Evolutionary conservation across 2,797 vertebrate genomes (phyloP), one percentile per base, ranked within the genome.

Genomic region (Gastrophryne carolinensis): DNA sequence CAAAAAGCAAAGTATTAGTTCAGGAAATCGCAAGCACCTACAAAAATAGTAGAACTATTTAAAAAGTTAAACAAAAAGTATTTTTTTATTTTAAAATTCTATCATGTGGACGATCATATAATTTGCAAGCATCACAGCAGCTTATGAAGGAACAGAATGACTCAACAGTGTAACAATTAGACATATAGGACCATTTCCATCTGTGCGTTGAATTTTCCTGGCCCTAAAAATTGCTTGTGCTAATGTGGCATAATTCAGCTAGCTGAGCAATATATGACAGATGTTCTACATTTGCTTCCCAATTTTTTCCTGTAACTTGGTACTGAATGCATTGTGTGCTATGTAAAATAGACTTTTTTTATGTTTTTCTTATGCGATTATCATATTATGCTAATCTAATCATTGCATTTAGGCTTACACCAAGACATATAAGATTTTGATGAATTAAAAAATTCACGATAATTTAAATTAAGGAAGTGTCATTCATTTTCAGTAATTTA

Each of bases 201-300:
- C 41, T 68, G 63, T 75, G 41, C 29, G 41, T 29, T 60, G 24
- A 26, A 30, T 75, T 58, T 52, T 60, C 63, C 39, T 24, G 15
- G 53, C 64, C 11, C 37, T 17, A 68, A 11, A 75, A 60, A 52
- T 17, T 60, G 54, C 15, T n/a, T 60, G 52, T 60, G 41, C 30
- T 75, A 75, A 68, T 61, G 54, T 58, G 53, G 64, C 32, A 60
- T 65, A 75, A 75, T 60, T 57, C 30, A 29, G 52, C 64, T 68
- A 29, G 53, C 30, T 68, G 60, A 52, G 54, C 19, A 68, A 75
- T 68, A 13, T 64, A 58, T 57, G 62, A 63, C 53, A 60, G 72
- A 74, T 74, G 72, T 73, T 74, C 17, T 65, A 52, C 56, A 73
- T 58, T 57, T 66, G 21, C 26, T n/a, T 65, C 37, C 12, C 60